Base-by-base conservation (phyloP, 1,140 invertebrate species). In the Macrocentrus cingulum region DNA sequence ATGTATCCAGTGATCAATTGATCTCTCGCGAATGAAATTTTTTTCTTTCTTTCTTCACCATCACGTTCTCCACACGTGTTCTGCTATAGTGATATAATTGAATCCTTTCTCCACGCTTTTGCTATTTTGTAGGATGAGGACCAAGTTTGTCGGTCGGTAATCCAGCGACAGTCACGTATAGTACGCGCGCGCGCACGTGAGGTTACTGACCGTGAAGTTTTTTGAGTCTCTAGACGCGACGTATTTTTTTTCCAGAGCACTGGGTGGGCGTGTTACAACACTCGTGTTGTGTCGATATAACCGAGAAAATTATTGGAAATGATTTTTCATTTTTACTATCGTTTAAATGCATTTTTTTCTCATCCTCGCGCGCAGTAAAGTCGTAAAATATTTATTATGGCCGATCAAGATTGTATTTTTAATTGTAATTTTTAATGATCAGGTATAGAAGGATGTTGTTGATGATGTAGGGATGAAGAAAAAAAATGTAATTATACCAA, bases 161-260 rank as follows among this genome's bases (percentile, higher is more conserved):
- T n/a, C n/a, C n/a, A n/a, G 53, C 49, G 44, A 49, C 37, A 23
- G 45, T 32, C 55, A 57, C 46, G 45, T n/a, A n/a, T 15, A 15
- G 13, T 15, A 29, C 36, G 8, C 23, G 29, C 39, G 25, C 13
- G 8, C 23, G 29, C 39, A 18, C 13, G 16, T 18, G 56, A 39
- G 56, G 56, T 58, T 50, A 58, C 46, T 58, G 56, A 58, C 56
- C 56, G 46, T 58, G 9, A 22, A 0, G 32, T 22, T 41, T 37
- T 49, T 32, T 23, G 44, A 57, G 44, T 22, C 34, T 32, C 23
- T 37, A 39, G 32, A 20, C 11, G 42, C n/a, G 15, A 15, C 19
- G 13, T 18, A 34, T 45, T 34, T 44, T 49, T 49, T 57, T 57
- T 57, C 37, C 49, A 57, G 55, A 57, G 55, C 55, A 57, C 55